Percentiles rank a stretch among this genome's conserved stretches.
Evolutionary conservation across 1,140 invertebrate genomes (phyloP).

Genomic region (Stratiolaelaps scimitus): DNA sequence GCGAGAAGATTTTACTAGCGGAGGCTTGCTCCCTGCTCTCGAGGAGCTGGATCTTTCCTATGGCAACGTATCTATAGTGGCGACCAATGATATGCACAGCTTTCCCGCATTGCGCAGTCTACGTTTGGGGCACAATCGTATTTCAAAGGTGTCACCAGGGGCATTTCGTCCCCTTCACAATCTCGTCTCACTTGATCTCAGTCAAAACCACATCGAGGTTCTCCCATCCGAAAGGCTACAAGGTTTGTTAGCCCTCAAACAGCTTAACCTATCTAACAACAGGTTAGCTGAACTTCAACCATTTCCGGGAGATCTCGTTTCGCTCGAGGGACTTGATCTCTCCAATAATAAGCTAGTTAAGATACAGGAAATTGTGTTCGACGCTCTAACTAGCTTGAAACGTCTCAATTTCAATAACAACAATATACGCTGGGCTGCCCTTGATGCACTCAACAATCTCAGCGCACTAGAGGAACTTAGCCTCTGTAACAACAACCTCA

Average conservation of each 20-base stretch:
- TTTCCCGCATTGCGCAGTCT: constrained; percentile 63
- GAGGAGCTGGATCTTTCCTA: constrained; percentile 64
- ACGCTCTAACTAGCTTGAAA: constrained; percentile 55
- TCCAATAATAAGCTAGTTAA: constrained; percentile 67
- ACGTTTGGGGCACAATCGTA: constrained; percentile 58
- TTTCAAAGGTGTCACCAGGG: constrained; percentile 65
- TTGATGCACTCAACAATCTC: constrained; percentile 62
- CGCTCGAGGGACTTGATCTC: constrained; percentile 57
- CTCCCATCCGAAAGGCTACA: constrained; percentile 68
- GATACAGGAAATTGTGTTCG: constrained; percentile 54
- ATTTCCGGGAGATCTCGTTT: constrained; percentile 61
- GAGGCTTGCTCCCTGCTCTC: constrained; percentile 52
- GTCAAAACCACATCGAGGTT: constrained; percentile 66
- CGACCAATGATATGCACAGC: constrained; percentile 72
- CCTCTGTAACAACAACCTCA: constrained; percentile 67
- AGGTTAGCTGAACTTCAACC: constrained; percentile 64
- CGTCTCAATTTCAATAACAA: constrained; percentile 68
- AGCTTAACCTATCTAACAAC: constrained; percentile 70
- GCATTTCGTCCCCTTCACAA: constrained; percentile 62
- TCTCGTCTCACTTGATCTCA: constrained; percentile 64
- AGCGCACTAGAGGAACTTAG: constrained; percentile 65
- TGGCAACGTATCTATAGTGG: constrained; percentile 69
- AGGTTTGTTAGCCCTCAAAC: constrained; percentile 55
- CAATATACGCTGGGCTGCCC: constrained; percentile 60
- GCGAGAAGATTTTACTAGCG: constrained; percentile 41